These are phyloP conservation scores for Xiphophorus hellerii DNA, from an alignment of 2,113 vertebrate species.

Conservation along the genomic window DNA sequence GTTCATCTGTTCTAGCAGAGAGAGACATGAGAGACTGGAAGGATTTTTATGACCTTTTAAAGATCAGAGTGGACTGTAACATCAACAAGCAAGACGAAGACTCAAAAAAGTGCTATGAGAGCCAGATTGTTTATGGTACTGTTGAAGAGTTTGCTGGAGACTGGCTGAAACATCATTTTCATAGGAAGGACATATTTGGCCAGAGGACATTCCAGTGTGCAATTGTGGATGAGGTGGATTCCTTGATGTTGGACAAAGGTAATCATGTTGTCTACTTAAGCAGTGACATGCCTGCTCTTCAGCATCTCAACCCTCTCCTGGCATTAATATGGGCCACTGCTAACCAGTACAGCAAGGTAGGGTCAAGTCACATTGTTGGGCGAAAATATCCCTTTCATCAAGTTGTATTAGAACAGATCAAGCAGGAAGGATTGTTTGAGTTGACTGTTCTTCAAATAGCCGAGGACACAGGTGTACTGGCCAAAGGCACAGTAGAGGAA, in stretches of 20 bases:
- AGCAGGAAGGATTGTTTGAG: accelerated
- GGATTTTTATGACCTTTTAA: background rate
- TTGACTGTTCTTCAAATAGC: slow-evolving; percentile 43
- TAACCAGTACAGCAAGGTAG: slow-evolving; percentile 28
- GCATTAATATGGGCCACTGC: slow-evolving; percentile 61
- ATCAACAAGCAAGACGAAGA: slow-evolving; percentile 10
- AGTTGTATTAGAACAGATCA: slow-evolving; percentile 32
- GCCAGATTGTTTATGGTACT: slow-evolving; percentile 74
- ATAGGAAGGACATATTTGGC: slow-evolving; percentile 39
- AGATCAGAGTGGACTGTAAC: slow-evolving; percentile 54
- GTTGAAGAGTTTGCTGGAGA: slow-evolving; percentile 64
- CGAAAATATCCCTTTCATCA: slow-evolving; percentile 24
- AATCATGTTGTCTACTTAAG: slow-evolving; percentile 51
- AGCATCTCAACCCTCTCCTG: slow-evolving; percentile 54
- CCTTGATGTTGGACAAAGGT: slow-evolving; percentile 72
- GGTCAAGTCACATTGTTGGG: slow-evolving; percentile 10
- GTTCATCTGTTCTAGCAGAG: slow-evolving; percentile 66
- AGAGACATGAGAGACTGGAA: slow-evolving; percentile 41
- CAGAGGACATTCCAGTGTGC: slow-evolving; percentile 65
- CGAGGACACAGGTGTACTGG: slow-evolving; percentile 36
- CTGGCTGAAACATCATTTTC: slow-evolving; percentile 55
- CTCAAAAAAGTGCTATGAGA: slow-evolving; percentile 44
- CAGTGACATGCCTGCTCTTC: slow-evolving; percentile 50
- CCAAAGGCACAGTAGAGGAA: slow-evolving; percentile 3
- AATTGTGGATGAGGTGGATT: slow-evolving; percentile 77